phyloP scores from a whole-genome alignment of 2,797 vertebrate species.

The Paramormyrops hopkinsi region DNA sequence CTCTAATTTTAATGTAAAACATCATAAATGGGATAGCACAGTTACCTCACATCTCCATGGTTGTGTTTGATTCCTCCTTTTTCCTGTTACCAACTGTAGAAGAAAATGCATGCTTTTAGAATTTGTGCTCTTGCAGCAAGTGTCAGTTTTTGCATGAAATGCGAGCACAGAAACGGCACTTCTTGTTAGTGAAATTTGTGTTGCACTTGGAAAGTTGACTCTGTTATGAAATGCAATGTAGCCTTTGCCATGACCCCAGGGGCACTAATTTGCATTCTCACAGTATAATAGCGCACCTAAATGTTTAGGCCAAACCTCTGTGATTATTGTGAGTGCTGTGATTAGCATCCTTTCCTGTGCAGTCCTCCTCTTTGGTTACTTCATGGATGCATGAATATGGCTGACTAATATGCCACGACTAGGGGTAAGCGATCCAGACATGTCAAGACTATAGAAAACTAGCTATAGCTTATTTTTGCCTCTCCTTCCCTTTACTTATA shows the following conservation, averaged over 20 bases:
- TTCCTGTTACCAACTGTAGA: background rate
- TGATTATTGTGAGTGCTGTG: background rate
- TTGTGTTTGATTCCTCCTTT: background rate
- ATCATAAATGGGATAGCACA: background rate
- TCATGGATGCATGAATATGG: background rate
- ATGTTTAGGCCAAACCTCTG: background rate
- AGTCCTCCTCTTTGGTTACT: background rate
- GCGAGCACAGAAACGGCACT: background rate
- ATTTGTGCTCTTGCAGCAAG: background rate
- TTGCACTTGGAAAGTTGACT: background rate
- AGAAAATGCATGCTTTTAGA: background rate
- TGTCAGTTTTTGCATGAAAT: background rate
- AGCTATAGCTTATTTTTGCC: background rate
- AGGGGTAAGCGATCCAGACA: background rate
- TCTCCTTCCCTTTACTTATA: background rate
- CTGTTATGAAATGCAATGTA: background rate
- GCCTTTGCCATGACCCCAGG: background rate
- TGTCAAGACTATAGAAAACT: background rate
- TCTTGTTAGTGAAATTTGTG: background rate
- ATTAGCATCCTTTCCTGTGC: background rate
- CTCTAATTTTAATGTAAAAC: background rate
- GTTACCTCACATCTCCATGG: background rate
- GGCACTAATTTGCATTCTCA: background rate
- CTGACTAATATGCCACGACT: background rate
- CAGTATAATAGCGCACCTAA: background rate